A percentile compares a stretch with the other conserved stretches of the same genome.
phyloP scores from a whole-genome alignment of 2,797 vertebrate genomes.

The Bradypodion ventrale region DNA sequence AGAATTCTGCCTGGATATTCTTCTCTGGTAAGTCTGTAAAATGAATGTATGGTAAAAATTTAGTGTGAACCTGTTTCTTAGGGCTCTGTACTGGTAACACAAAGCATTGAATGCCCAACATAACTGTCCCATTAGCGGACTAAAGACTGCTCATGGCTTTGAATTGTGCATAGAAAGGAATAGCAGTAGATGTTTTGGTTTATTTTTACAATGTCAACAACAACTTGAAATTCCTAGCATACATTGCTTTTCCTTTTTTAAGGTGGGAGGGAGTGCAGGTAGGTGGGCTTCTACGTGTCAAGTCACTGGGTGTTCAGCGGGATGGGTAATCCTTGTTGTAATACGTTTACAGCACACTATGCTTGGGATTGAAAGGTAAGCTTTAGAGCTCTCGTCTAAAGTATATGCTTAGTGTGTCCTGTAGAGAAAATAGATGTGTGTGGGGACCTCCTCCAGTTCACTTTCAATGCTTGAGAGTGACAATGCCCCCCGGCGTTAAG shows the following conservation, averaged over 20 bases:
- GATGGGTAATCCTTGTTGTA: neutral
- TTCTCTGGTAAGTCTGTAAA: conserved; percentile 80
- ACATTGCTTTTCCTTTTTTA: conserved; percentile 1
- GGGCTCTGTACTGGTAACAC: neutral
- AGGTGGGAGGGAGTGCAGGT: too few species aligned
- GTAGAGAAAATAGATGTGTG: neutral
- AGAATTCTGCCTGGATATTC: conserved; percentile 82
- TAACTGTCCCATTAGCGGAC: neutral
- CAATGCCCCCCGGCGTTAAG: neutral
- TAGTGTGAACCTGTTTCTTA: neutral
- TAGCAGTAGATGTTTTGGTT: accelerated
- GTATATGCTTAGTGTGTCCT: neutral
- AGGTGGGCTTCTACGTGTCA: neutral
- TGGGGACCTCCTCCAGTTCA: neutral
- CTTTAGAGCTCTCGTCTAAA: conserved; percentile 1
- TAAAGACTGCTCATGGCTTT: neutral
- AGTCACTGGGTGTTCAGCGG: neutral
- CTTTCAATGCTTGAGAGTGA: neutral
- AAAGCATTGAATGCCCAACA: neutral
- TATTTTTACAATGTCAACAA: neutral
- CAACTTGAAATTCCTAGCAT: conserved; percentile 16
- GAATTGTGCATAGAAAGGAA: neutral
- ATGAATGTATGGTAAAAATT: neutral
- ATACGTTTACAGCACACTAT: conserved; percentile 5
- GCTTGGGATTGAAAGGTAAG: neutral